Percentiles rank a stretch among this genome's conserved stretches.
Evolutionary conservation across 2,797 vertebrate species (phyloP).

Genomic region (Poeciliopsis turneri): DNA sequence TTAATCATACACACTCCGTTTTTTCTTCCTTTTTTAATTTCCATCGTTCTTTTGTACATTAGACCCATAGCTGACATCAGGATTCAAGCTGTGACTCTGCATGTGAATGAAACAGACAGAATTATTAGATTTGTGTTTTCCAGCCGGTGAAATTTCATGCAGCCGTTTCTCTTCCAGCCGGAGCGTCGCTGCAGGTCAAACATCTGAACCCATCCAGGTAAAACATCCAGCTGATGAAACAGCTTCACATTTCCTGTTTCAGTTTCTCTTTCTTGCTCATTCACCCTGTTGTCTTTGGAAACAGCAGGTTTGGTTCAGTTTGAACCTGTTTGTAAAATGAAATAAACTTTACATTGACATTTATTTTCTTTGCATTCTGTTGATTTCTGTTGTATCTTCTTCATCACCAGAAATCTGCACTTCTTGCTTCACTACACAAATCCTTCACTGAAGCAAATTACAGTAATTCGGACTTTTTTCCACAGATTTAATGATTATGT

Average conservation of each 20-base stretch:
- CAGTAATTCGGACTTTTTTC: not conserved
- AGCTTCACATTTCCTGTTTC: too few species aligned
- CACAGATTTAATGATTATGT: not conserved
- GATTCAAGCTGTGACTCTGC: conserved; percentile 26
- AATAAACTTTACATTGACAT: too few species aligned
- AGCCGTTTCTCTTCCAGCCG: conserved; percentile 40
- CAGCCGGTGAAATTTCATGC: conserved; percentile 20
- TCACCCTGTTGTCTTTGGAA: too few species aligned
- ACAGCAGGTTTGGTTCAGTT: too few species aligned
- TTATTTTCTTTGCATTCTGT: not conserved
- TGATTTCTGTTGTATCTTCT: conserved; percentile 1
- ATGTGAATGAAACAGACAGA: conserved; percentile 27
- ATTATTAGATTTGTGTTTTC: conserved; percentile 53
- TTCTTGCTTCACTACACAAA: conserved; percentile 11
- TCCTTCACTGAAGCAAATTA: not conserved
- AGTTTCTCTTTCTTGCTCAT: too few species aligned
- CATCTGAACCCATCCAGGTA: not conserved
- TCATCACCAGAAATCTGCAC: conserved; percentile 4
- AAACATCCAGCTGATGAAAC: conserved; percentile 59
- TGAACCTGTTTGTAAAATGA: too few species aligned
- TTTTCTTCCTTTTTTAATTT: conserved; percentile 56
- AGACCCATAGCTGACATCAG: conserved; percentile 23
- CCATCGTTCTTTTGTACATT: conserved; percentile 33
- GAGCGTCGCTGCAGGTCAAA: conserved; percentile 18
- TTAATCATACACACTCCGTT: conserved; percentile 46